Conservation (phyloP, 2,113 vertebrate species). For the Neogale vison region DNA sequence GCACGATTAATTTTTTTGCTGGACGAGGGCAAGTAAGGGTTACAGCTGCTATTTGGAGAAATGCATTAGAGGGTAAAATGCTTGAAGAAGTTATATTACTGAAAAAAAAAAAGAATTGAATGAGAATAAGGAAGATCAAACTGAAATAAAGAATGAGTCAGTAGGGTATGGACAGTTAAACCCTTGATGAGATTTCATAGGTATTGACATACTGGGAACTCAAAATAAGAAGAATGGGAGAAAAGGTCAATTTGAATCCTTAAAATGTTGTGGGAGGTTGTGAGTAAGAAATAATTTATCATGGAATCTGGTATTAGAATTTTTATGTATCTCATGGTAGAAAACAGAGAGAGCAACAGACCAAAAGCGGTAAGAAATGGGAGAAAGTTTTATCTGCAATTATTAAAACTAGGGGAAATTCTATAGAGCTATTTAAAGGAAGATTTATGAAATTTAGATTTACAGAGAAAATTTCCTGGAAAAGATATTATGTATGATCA, state of each 20-base stretch:
- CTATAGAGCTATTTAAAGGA: neutral
- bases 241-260: conserved; percentile 25
- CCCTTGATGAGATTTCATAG: conserved; percentile 33
- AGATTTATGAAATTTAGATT: conserved; percentile 21
- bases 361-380: neutral
- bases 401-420: neutral
- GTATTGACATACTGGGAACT: neutral
- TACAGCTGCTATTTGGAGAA: conserved; percentile 26
- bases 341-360: neutral
- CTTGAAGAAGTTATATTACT: neutral
- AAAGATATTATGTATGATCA: neutral
- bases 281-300: neutral
- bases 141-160: conserved; percentile 34
- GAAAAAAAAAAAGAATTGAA: neutral
- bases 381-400: neutral
- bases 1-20: neutral
- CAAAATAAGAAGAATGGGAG: neutral
- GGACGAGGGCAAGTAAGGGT: neutral
- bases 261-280: neutral
- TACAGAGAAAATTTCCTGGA: neutral
- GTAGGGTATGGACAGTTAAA: neutral
- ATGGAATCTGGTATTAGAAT: neutral
- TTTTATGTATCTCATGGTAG: neutral
- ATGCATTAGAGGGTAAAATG: conserved; percentile 23
- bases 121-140: conserved; percentile 24